Percentiles rank a stretch among this genome's conserved stretches.
These are phyloP conservation scores for Agrilus mali DNA, from an alignment of 2,888 invertebrate species.

Conservation along the genomic window DNA sequence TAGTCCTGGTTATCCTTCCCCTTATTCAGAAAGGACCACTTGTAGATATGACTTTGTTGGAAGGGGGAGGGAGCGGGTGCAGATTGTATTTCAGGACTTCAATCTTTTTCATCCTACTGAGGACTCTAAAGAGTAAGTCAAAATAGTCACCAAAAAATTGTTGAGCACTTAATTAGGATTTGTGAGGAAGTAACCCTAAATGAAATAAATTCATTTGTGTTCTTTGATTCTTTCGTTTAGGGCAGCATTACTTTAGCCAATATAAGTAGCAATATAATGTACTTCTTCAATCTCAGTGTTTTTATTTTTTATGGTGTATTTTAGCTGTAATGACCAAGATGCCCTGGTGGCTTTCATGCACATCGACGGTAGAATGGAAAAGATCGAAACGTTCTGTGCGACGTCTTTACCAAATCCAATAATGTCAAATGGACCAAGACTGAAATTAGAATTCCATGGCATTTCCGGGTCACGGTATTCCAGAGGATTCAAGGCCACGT, in stretches of 20 bases:
- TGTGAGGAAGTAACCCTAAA: too few species aligned
- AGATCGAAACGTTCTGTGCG: slow-evolving; percentile 82
- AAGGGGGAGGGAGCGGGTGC: slow-evolving; percentile 70
- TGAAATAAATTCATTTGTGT: too few species aligned
- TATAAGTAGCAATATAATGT: too few species aligned
- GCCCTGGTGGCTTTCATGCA: slow-evolving; percentile 71
- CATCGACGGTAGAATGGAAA: slow-evolving; percentile 71
- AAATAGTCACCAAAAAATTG: not conserved
- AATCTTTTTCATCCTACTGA: slow-evolving; percentile 57
- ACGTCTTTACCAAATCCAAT: slow-evolving; percentile 69
- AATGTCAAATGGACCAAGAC: slow-evolving; percentile 83
- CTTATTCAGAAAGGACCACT: slow-evolving; percentile 65
- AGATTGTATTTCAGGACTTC: slow-evolving; percentile 76
- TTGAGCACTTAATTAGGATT: too few species aligned
- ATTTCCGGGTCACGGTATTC: slow-evolving; percentile 63
- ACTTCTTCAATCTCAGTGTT: too few species aligned
- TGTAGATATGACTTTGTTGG: slow-evolving; percentile 89
- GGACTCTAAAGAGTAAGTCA: slow-evolving; percentile 50
- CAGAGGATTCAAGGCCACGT: slow-evolving; percentile 79
- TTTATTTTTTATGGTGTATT: too few species aligned
- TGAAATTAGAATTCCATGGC: slow-evolving; percentile 78
- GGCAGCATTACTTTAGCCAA: too few species aligned
- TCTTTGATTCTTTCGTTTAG: too few species aligned
- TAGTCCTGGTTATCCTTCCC: slow-evolving; percentile 74
- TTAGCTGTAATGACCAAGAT: slow-evolving; percentile 66